Evolutionary conservation across 1,140 invertebrate genomes (phyloP).

Genomic region (Ganaspis sp.): DNA sequence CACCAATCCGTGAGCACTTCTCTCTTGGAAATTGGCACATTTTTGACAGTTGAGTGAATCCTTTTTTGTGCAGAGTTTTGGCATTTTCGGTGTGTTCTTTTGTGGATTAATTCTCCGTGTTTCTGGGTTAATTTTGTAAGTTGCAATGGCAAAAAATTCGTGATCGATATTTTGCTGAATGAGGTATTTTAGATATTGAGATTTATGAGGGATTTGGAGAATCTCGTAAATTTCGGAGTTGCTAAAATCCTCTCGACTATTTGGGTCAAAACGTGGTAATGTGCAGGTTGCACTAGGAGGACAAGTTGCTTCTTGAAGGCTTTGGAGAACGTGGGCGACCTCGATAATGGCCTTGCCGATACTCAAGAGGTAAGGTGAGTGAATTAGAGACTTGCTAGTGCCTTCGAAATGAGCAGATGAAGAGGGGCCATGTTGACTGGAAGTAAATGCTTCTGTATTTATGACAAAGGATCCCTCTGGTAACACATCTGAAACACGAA

Average conservation of each 20-base stretch:
- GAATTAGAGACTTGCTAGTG: conserved; percentile 45
- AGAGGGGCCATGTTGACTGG: neutral
- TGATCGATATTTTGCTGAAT: conserved; percentile 43
- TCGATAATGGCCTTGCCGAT: conserved; percentile 67
- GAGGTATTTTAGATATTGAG: conserved; percentile 58
- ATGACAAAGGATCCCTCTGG: conserved; percentile 66
- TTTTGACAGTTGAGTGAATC: conserved; percentile 54
- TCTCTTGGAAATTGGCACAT: conserved; percentile 64
- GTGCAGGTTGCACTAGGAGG: conserved; percentile 44
- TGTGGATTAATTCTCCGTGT: conserved; percentile 49
- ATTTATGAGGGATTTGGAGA: conserved; percentile 57
- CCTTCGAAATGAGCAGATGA: conserved; percentile 47
- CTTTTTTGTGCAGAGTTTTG: conserved; percentile 58
- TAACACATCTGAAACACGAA: conserved; percentile 57
- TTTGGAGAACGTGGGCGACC: conserved; percentile 52
- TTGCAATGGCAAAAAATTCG: conserved; percentile 49
- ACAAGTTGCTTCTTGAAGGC: conserved; percentile 54
- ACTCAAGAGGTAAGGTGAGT: conserved; percentile 65
- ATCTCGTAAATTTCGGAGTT: conserved; percentile 61
- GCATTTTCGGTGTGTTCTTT: conserved; percentile 45
- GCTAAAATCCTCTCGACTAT: conserved; percentile 47
- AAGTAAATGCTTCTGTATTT: conserved; percentile 49
- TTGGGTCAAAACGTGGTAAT: conserved; percentile 50
- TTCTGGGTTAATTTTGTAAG: conserved; percentile 53
- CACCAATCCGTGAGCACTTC: neutral